Conservation (phyloP, 2,888 invertebrate species). For the Melanostoma mellinum region DNA sequence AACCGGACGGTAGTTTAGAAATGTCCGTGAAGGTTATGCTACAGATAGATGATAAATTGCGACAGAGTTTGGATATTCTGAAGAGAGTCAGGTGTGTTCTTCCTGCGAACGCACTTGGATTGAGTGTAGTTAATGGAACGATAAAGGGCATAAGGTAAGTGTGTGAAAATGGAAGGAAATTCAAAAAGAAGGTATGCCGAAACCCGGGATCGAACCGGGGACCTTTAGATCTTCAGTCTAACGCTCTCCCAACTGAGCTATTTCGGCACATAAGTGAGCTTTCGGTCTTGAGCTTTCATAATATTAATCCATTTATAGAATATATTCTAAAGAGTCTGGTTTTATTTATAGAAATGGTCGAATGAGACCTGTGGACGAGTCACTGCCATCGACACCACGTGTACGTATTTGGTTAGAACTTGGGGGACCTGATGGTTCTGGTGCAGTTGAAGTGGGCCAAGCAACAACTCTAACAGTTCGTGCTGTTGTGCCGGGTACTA, state of each 20-base stretch:
- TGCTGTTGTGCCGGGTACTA: constrained; percentile 84
- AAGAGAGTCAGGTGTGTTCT: constrained; percentile 84
- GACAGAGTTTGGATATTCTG: constrained; percentile 89
- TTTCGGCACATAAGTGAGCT: constrained; percentile 71
- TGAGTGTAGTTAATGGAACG: constrained; percentile 75
- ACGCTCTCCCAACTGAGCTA: constrained; percentile 77
- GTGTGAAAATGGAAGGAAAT: neutral
- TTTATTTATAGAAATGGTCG: constrained; percentile 83
- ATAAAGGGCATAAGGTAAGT: constrained; percentile 51
- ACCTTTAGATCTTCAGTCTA: constrained; percentile 76
- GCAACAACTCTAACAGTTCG: constrained; percentile 85
- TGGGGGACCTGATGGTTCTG: constrained; percentile 83
- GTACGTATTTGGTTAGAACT: constrained; percentile 90
- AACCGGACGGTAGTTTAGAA: constrained; percentile 83
- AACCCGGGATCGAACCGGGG: constrained; percentile 76
- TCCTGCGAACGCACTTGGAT: constrained; percentile 79
- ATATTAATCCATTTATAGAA: neutral
- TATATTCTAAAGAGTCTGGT: neutral
- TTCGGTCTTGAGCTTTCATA: no score
- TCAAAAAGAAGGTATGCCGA: constrained; percentile 61
- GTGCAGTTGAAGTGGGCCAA: constrained; percentile 88
- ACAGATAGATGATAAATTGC: constrained; percentile 89
- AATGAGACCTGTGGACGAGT: constrained; percentile 83
- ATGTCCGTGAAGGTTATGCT: constrained; percentile 87
- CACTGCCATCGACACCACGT: constrained; percentile 80